Percentiles rank a stretch among this genome's conserved stretches.
phyloP scores from a whole-genome alignment of 2,797 vertebrate species.

The Hyperoplus immaculatus region DNA sequence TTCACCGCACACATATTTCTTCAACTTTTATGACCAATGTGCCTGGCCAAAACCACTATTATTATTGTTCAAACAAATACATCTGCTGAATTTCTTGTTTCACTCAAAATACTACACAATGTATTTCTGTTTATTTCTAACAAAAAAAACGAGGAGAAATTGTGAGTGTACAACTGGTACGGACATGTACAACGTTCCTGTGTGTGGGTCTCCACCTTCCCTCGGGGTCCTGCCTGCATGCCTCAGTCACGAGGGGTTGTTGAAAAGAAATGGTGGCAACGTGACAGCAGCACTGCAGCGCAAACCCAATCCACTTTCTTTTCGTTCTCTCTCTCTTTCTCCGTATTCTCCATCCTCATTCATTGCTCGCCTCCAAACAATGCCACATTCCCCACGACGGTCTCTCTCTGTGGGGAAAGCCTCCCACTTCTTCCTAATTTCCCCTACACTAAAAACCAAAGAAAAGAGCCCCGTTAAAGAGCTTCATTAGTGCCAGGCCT shows the following conservation, averaged over 20 bases:
- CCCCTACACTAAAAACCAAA: constrained; percentile 82
- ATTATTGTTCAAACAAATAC: constrained; percentile 4
- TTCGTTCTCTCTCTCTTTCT: constrained; percentile 60
- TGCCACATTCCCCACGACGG: constrained; percentile 77
- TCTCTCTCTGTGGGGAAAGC: constrained; percentile 81
- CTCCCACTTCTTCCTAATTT: constrained; percentile 84
- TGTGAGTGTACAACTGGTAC: constrained; percentile 10
- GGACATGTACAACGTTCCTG: constrained; percentile 46
- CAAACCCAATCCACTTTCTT: constrained; percentile 67
- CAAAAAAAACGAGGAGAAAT: constrained; percentile 30
- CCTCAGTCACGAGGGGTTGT: constrained; percentile 47
- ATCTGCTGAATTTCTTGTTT: constrained; percentile 22
- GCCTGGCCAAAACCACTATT: neutral
- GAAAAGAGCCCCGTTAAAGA: constrained; percentile 85
- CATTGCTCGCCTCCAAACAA: constrained; percentile 77
- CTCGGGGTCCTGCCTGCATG: constrained; percentile 50
- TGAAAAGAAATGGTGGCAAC: constrained; percentile 63
- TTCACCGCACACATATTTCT: neutral
- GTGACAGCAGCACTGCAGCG: constrained; percentile 49
- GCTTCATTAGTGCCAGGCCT: constrained; percentile 85
- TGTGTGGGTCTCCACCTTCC: constrained; percentile 46
- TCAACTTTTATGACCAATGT: neutral
- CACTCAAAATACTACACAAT: constrained; percentile 19
- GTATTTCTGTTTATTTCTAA: constrained; percentile 41
- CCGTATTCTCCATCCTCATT: constrained; percentile 61